phyloP scores from a whole-genome alignment of 2,113 vertebrate species.

The Scatophagus argus region DNA sequence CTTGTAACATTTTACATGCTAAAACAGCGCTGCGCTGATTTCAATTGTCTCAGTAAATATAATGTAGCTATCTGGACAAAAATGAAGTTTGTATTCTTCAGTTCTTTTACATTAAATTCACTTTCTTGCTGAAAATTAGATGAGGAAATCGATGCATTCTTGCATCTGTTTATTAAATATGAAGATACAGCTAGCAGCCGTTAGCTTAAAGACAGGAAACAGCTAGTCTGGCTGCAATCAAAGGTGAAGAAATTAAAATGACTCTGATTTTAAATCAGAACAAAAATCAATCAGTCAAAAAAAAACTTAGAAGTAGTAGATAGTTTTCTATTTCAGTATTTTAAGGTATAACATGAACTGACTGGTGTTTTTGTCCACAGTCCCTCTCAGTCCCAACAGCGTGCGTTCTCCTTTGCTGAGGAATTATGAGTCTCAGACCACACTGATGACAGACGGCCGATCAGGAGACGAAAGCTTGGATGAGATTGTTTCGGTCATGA shows the following conservation, averaged over 20 bases:
- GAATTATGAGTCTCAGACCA: constrained; percentile 65
- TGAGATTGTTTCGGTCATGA: constrained; percentile 73
- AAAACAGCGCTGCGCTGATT: background rate
- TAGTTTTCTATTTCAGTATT: background rate
- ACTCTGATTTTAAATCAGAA: too few relatives aligned
- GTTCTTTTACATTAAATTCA: background rate
- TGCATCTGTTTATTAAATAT: too few relatives aligned
- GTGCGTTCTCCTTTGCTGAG: constrained; percentile 48
- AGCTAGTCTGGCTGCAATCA: too few relatives aligned
- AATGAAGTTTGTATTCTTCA: background rate
- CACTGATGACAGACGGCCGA: constrained; percentile 46
- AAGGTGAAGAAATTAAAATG: background rate
- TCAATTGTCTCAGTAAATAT: background rate
- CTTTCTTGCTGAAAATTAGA: too few relatives aligned
- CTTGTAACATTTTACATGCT: background rate
- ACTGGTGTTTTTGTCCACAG: constrained; percentile 14
- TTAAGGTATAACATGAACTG: background rate
- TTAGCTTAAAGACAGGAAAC: background rate
- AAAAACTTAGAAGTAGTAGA: too few relatives aligned
- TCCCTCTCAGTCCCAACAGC: constrained; percentile 43
- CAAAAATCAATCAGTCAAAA: too few relatives aligned
- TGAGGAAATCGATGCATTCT: too few relatives aligned
- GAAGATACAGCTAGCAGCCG: background rate
- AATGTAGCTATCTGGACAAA: background rate
- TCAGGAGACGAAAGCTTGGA: constrained; percentile 75